Evolutionary conservation across 1,140 invertebrate species (phyloP), one percentile per base, ranked within the genome.

Genomic region (Steinernema khuongi): DNA sequence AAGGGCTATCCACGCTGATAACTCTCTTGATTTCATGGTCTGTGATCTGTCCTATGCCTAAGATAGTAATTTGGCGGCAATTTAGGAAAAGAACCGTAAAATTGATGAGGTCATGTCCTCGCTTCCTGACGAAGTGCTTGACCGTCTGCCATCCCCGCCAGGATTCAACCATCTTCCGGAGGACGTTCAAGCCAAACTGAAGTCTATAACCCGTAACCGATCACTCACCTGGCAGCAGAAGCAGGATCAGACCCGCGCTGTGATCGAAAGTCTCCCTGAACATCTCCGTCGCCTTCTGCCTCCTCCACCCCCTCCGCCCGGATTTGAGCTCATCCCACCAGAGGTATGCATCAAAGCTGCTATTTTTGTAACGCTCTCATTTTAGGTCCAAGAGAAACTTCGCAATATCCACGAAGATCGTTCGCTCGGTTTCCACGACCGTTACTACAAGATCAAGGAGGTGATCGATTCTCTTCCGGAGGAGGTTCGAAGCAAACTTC

Each of bases 141-240:
- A 72, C 0, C 68, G 70, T 33, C 67, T 74, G 22, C 73, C 73
- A 19, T 36, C 73, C 44, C 73, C 73, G 31, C 73, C 73, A 32
- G 73, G 73, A 28, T 74, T 74, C 31, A 11, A 33, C 36, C 68
- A 74, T 29, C 70, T 74, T 26, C 73, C 73, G 32, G 73, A 68
- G n/a, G 73, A 74, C 14, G 60, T 74, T 72, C 73, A 74, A 26
- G 33, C 68, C 31, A 66, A 74, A 36, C 44, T 74, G 68, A 74
- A 74, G 41, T 19, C 33, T 1, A 74, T 74, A 17, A 68, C 68
- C n/a, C 22, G 68, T 1, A 50, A 74, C 41, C 44, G 67, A 36
- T 50, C 1, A 17, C 28, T 74, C 1, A 68, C 31, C 31, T 74
- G 67, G 60, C 70, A 74, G 28, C 36, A 60, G 2, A 74, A 68